These are phyloP conservation scores for Odontocerum albicorne DNA, from an alignment of 2,888 invertebrate species.

Conservation along the genomic window DNA sequence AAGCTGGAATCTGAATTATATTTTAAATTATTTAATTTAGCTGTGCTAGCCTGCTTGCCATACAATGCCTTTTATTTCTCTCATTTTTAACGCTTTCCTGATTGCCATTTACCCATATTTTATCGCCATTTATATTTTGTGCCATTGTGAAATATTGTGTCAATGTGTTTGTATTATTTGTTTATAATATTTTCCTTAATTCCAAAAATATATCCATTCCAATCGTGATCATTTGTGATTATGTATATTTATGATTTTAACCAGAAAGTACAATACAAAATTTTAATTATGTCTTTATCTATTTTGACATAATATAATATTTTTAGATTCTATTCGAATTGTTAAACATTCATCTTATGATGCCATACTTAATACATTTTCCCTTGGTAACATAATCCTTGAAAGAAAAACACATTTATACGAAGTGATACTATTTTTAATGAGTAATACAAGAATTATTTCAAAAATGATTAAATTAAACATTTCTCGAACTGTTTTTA, in stretches of 20 bases:
- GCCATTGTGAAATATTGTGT: slow-evolving; percentile 5
- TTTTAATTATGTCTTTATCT: background rate
- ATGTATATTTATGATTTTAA: slow-evolving; percentile 1
- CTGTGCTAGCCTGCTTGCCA: slow-evolving; percentile 2
- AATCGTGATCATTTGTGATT: slow-evolving; percentile 4
- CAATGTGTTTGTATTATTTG: background rate
- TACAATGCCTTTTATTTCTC: background rate
- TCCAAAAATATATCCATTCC: slow-evolving; percentile 19
- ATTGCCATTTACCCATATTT: background rate
- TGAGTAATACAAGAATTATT: no score
- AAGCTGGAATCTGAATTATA: background rate
- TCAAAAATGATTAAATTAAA: no score
- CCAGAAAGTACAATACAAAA: background rate
- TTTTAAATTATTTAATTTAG: background rate
- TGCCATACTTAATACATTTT: no score
- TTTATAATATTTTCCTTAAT: background rate
- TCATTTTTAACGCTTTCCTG: background rate
- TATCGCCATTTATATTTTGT: slow-evolving; percentile 10
- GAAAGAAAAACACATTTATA: no score
- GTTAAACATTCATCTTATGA: no score
- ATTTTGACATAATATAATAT: background rate
- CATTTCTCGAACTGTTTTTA: no score
- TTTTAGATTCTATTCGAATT: background rate
- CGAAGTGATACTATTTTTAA: no score
- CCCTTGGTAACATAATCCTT: no score